Evolutionary conservation across 2,888 invertebrate species (phyloP).

Genomic region (Syrista parreyssii): DNA sequence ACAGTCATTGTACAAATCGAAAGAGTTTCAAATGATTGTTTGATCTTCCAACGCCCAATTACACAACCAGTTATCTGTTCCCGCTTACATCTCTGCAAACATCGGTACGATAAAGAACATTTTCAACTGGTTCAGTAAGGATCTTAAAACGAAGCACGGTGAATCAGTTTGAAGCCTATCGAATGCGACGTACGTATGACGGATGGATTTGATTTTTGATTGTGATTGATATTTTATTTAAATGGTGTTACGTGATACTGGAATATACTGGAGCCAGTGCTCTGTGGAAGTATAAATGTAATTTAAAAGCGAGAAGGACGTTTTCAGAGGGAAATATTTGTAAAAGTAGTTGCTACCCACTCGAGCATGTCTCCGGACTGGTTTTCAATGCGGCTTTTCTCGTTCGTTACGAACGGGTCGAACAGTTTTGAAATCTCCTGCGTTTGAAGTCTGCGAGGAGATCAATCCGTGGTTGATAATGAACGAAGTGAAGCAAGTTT

Average conservation of each 20-base stretch:
- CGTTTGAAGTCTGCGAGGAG: background rate
- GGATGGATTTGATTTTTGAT: background rate
- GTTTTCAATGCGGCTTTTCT: background rate
- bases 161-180: background rate
- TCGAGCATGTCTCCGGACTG: background rate
- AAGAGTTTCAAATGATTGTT: background rate
- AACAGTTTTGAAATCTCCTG: background rate
- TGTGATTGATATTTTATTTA: background rate
- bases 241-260: background rate
- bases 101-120: background rate
- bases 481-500: constrained; percentile 54
- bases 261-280: background rate
- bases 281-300: background rate
- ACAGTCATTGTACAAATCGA: background rate
- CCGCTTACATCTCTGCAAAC: background rate
- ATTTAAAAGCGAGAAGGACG: background rate
- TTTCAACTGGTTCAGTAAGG: background rate
- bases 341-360: background rate
- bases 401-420: background rate
- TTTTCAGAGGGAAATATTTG: background rate
- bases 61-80: background rate
- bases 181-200: background rate
- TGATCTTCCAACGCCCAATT: background rate
- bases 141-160: background rate
- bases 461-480: constrained; percentile 30